A percentile compares a stretch with the other conserved stretches of the same genome.
These are phyloP conservation scores for Osedax fenrisi DNA, from an alignment of 2,888 invertebrate species.

Conservation along the genomic window DNA sequence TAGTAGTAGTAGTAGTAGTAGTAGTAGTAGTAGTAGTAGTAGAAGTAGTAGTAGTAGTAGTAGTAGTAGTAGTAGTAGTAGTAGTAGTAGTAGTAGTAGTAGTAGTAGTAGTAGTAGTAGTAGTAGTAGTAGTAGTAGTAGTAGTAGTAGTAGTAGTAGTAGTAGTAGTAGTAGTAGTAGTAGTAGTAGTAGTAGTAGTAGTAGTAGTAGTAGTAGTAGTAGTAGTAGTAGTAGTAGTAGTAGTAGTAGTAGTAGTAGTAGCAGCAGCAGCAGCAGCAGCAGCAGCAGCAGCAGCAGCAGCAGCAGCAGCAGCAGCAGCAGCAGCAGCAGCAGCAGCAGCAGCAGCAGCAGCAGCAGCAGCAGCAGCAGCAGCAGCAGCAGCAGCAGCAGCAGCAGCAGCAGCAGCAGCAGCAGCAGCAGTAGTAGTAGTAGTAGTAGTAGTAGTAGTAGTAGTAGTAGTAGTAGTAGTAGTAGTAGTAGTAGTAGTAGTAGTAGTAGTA, in stretches of 20 bases:
- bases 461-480: conserved; percentile 29
- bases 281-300: too few relatives aligned
- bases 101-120: too few relatives aligned
- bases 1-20: too few relatives aligned
- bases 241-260: not conserved
- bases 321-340: too few relatives aligned
- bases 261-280: not conserved
- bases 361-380: conserved; percentile 22
- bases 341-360: too few relatives aligned
- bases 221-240: not conserved
- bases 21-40: too few relatives aligned
- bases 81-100: too few relatives aligned
- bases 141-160: not conserved
- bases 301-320: too few relatives aligned
- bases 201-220: not conserved
- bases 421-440: conserved; percentile 29
- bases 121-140: too few relatives aligned
- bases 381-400: conserved; percentile 28
- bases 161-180: not conserved
- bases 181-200: not conserved
- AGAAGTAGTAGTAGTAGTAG: too few relatives aligned
- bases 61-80: too few relatives aligned
- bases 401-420: conserved; percentile 28
- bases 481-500: conserved; percentile 29
- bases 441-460: conserved; percentile 29